Evolutionary conservation across 2,888 invertebrate species (phyloP).

Genomic region (Crocallis elinguaria): DNA sequence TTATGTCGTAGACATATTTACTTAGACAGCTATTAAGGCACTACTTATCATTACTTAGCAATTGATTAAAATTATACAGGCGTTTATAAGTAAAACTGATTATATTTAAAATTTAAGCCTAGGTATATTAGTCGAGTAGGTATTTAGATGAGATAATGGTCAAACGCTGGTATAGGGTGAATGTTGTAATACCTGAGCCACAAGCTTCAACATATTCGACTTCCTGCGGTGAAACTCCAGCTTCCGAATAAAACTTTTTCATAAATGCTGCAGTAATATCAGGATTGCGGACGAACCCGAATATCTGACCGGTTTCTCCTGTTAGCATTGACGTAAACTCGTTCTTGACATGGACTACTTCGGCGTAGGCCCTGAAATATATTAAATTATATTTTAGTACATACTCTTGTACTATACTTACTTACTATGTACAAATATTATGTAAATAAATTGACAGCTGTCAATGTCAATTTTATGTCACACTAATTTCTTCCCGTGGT

Average conservation of each 20-base stretch:
- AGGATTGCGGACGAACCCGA: conserved; percentile 83
- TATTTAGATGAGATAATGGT: no score
- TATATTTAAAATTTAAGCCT: no score
- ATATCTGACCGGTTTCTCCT: conserved; percentile 83
- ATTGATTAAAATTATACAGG: no score
- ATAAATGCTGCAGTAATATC: conserved; percentile 75
- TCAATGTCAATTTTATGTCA: no score
- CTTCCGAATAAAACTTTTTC: conserved; percentile 84
- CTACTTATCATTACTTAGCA: no score
- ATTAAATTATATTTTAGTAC: neutral
- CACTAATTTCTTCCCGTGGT: no score
- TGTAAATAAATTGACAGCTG: no score
- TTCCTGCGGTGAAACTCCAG: conserved; percentile 86
- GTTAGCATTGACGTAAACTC: conserved; percentile 76
- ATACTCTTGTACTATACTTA: neutral
- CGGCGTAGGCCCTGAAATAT: conserved; percentile 83
- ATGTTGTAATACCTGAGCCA: conserved; percentile 90
- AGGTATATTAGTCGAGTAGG: no score
- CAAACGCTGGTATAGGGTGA: no score
- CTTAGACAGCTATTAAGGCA: no score
- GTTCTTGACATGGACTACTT: conserved; percentile 87
- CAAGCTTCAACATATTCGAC: conserved; percentile 94
- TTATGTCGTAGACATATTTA: no score
- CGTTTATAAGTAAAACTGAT: no score
- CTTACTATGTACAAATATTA: neutral